phyloP scores from a whole-genome alignment of 2,888 invertebrate species.

The Acronicta psi region DNA sequence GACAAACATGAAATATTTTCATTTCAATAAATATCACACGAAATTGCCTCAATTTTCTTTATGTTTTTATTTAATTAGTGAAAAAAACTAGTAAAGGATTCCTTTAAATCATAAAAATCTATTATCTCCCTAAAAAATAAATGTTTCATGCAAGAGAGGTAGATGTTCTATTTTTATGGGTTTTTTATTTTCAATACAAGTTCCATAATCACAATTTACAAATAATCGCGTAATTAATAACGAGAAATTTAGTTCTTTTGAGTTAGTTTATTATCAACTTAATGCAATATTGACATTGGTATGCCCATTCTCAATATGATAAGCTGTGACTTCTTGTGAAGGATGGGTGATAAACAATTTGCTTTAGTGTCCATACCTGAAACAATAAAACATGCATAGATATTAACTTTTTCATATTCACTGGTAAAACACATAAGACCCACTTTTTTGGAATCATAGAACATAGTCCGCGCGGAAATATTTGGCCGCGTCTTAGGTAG shows the following conservation, averaged over 20 bases:
- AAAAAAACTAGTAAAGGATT: neutral
- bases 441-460: too few species aligned
- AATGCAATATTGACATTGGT: slow-evolving; percentile 77
- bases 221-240: slow-evolving; percentile 75
- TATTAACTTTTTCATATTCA: neutral
- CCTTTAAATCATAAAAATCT: slow-evolving; percentile 18
- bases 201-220: slow-evolving; percentile 63
- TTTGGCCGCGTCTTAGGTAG: too few species aligned
- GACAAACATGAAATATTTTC: slow-evolving; percentile 72
- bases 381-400: slow-evolving; percentile 61
- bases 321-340: slow-evolving; percentile 49
- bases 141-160: slow-evolving; percentile 63
- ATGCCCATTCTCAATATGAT: slow-evolving; percentile 65
- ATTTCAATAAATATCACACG: slow-evolving; percentile 75
- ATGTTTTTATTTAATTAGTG: slow-evolving; percentile 55
- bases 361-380: slow-evolving; percentile 87
- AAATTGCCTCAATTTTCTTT: slow-evolving; percentile 78
- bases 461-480: too few species aligned
- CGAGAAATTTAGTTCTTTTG: slow-evolving; percentile 72
- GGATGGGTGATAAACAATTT: slow-evolving; percentile 35
- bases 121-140: slow-evolving; percentile 65
- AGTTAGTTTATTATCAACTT: slow-evolving; percentile 79
- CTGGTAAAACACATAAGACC: neutral
- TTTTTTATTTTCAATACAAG: slow-evolving; percentile 66
- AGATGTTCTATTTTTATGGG: slow-evolving; percentile 75